Evolutionary conservation across 2,797 vertebrate species (phyloP).

Genomic region (Leptatherina wallacei): DNA sequence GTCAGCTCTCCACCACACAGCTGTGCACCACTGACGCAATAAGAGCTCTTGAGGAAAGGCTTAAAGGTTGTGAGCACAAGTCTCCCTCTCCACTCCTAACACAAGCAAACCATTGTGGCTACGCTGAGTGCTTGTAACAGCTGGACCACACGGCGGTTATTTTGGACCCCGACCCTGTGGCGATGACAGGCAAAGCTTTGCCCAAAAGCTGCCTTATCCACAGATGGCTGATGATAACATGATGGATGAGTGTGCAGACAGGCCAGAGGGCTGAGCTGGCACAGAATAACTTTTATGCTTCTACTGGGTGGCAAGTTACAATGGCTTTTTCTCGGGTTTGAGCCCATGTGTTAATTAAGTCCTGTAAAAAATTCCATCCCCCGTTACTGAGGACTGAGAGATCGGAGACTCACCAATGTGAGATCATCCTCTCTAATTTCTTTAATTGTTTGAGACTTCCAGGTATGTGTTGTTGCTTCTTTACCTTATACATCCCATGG

Average conservation of each 20-base stretch:
- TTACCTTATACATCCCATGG: neutral
- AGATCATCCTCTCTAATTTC: neutral
- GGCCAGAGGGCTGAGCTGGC: constrained; percentile 34
- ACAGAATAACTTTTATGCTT: constrained; percentile 5
- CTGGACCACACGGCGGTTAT: constrained; percentile 67
- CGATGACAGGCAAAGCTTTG: constrained; percentile 73
- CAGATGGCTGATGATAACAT: constrained; percentile 52
- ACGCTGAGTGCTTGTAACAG: constrained; percentile 64
- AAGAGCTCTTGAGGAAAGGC: constrained; percentile 41
- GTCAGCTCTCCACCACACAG: constrained; percentile 49
- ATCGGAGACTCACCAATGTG: neutral
- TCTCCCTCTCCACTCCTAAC: constrained; percentile 32
- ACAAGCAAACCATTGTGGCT: constrained; percentile 72
- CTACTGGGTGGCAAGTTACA: constrained; percentile 27
- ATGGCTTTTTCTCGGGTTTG: neutral
- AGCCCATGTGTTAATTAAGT: constrained; percentile 32
- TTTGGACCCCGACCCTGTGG: constrained; percentile 46
- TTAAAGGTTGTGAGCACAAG: constrained; percentile 42
- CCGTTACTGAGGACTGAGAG: neutral
- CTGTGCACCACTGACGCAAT: constrained; percentile 64
- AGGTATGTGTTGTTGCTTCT: neutral
- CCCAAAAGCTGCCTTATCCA: constrained; percentile 55
- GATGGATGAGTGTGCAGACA: constrained; percentile 61
- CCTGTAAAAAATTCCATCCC: neutral
- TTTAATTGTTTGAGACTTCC: neutral